Percentiles rank a stretch among this genome's conserved stretches.
Conservation (phyloP, 2,113 vertebrate genomes). For the Nannospalax galili region DNA sequence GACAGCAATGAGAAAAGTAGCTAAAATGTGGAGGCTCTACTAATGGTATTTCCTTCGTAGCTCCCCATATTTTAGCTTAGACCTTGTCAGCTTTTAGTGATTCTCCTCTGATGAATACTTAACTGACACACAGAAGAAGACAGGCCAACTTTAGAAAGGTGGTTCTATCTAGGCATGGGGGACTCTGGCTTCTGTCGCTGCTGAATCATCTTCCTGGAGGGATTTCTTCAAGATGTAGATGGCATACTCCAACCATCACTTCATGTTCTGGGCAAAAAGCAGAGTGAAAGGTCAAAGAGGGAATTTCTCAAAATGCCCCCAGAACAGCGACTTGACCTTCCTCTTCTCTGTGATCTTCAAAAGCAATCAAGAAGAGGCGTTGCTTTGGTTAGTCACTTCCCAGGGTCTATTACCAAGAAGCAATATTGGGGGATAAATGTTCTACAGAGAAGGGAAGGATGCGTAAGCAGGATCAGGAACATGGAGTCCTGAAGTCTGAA, state of each 20-base stretch:
- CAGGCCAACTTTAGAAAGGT: background rate
- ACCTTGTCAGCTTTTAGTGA: too few relatives aligned
- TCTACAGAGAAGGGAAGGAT: background rate
- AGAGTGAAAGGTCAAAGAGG: background rate
- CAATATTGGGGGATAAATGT: background rate
- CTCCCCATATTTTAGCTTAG: too few relatives aligned
- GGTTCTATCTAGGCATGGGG: background rate
- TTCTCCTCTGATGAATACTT: background rate
- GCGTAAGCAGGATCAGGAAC: background rate
- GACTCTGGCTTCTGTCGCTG: background rate
- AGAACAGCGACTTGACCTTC: background rate
- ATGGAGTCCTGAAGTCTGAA: background rate
- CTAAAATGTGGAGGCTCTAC: too few relatives aligned
- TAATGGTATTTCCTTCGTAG: too few relatives aligned
- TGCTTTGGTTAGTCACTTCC: background rate
- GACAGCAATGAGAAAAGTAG: too few relatives aligned
- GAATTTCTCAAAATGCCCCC: background rate
- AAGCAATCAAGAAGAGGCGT: background rate
- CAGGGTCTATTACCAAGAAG: background rate
- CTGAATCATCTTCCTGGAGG: background rate
- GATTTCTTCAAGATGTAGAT: background rate
- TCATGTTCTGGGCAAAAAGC: background rate
- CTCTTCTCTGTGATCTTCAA: background rate
- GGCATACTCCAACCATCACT: background rate
- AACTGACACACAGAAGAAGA: background rate